A percentile compares a stretch with the other conserved stretches of the same genome.
These are phyloP conservation scores for Conus ventricosus DNA, from an alignment of 1,140 invertebrate species.

Conservation along the genomic window DNA sequence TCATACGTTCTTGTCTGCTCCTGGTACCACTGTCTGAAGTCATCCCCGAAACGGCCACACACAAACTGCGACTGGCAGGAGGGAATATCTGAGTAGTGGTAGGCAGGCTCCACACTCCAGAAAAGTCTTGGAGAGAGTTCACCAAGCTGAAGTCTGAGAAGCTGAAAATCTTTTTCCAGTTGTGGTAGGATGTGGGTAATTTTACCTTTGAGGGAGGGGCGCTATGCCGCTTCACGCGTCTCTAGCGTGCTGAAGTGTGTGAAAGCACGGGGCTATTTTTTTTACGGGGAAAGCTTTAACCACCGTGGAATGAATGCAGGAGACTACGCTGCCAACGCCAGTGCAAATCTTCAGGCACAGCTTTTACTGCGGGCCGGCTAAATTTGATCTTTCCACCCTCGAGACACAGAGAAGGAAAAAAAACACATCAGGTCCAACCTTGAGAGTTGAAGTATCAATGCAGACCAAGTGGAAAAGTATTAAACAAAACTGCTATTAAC, in stretches of 20 bases:
- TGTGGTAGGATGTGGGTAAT: not conserved
- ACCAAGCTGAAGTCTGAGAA: not conserved
- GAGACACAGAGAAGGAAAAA: no score
- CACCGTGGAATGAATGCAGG: no score
- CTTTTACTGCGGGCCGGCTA: no score
- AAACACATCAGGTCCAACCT: no score
- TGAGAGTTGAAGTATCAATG: no score
- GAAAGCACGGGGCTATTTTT: not conserved
- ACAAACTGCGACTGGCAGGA: not conserved
- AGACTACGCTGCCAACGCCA: no score
- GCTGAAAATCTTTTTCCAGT: not conserved
- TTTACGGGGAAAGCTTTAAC: not conserved
- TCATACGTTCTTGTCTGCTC: no score
- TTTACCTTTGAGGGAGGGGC: not conserved
- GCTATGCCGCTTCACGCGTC: not conserved
- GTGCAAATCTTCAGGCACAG: no score
- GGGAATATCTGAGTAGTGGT: not conserved
- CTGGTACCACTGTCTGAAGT: no score
- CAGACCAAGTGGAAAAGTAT: no score
- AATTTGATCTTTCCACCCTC: no score
- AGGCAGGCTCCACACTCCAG: not conserved
- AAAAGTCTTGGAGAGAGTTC: not conserved
- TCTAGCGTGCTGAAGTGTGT: not conserved
- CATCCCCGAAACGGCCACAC: not conserved
- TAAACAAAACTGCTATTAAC: no score